Evolutionary conservation across 1,140 invertebrate genomes (phyloP).

Genomic region (Drosophila seguyi): DNA sequence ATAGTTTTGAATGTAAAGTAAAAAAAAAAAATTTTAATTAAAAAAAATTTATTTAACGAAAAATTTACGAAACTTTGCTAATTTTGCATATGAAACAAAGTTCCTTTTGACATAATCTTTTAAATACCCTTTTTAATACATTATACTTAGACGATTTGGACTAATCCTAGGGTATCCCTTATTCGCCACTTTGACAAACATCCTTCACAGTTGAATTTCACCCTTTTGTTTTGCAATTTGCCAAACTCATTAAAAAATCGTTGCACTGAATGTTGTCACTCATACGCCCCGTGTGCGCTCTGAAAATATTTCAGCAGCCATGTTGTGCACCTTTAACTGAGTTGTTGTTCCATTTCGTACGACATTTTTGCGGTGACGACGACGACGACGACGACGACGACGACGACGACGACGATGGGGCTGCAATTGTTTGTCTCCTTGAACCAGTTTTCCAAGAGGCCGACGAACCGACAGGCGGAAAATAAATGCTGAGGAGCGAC

Average conservation of each 20-base stretch:
- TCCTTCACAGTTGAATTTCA: not conserved
- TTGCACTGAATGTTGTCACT: conserved; percentile 67
- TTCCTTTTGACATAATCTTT: too few relatives aligned
- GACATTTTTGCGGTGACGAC: conserved; percentile 67
- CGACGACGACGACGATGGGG: conserved; percentile 1
- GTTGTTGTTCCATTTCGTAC: conserved; percentile 60
- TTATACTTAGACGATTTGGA: too few relatives aligned
- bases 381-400: not conserved
- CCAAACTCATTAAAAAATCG: conserved; percentile 72
- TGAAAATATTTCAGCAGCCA: conserved; percentile 42
- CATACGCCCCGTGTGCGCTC: conserved; percentile 28
- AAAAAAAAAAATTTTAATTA: not conserved
- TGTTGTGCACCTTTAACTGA: conserved; percentile 53
- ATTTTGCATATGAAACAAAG: too few relatives aligned
- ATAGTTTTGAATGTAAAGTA: not conserved
- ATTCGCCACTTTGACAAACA: not conserved
- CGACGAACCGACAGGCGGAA: conserved; percentile 29
- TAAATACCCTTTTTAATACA: not conserved
- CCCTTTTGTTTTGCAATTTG: conserved; percentile 51
- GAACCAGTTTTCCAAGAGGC: conserved; percentile 65
- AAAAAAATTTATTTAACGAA: not conserved
- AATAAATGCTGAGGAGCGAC: conserved; percentile 32
- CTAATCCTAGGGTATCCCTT: not conserved
- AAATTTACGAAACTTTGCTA: not conserved
- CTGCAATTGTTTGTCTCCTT: conserved; percentile 78